Conservation (phyloP, 2,797 vertebrate species). For the Distichodus sexfasciatus region DNA sequence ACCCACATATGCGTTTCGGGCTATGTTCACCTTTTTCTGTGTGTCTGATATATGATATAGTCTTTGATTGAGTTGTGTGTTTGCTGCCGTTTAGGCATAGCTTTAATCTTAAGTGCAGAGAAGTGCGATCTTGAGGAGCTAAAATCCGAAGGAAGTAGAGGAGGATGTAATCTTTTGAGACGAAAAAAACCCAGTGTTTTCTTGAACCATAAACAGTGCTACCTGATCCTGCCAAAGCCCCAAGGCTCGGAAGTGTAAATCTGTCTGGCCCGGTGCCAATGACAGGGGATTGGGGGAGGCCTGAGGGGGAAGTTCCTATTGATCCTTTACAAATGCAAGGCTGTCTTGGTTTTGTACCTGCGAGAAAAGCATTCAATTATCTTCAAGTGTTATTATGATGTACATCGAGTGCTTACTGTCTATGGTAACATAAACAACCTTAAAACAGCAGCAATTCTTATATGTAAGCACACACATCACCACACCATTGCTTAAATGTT, state of each 20-base stretch:
- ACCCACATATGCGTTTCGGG: no score
- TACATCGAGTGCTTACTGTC: constrained; percentile 12
- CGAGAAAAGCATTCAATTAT: constrained; percentile 28
- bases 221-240: constrained; percentile 67
- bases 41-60: background rate
- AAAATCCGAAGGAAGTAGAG: constrained; percentile 51
- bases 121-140: constrained; percentile 42
- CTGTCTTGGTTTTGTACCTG: constrained; percentile 47
- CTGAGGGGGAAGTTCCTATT: constrained; percentile 28
- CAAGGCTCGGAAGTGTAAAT: constrained; percentile 76
- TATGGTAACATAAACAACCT: background rate
- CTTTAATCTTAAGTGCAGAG: background rate
- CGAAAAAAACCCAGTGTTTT: constrained; percentile 55
- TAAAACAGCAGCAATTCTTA: background rate
- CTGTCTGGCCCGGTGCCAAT: constrained; percentile 65
- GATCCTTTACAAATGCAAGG: constrained; percentile 39
- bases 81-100: background rate
- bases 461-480: background rate
- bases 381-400: constrained; percentile 24
- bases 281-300: constrained; percentile 40
- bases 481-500: background rate
- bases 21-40: no score
- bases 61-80: background rate
- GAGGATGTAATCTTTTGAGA: constrained; percentile 47
- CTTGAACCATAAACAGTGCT: constrained; percentile 62